Evolutionary conservation across 2,797 vertebrate genomes (phyloP).

Genomic region (Peromyscus melanophrys): DNA sequence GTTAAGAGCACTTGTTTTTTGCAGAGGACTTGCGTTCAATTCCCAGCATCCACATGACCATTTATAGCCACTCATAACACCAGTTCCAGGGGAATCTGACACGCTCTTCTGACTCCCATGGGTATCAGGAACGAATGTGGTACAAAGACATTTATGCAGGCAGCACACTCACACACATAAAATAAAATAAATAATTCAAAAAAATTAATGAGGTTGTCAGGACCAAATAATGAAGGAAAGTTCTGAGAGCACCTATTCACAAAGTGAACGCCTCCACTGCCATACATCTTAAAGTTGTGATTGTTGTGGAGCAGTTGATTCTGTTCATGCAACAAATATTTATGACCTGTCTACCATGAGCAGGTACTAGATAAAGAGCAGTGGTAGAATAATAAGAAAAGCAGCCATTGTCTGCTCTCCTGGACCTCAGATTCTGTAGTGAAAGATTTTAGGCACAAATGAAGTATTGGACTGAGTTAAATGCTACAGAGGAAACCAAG

Average conservation of each 20-base stretch:
- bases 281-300: neutral
- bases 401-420: neutral
- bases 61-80: neutral
- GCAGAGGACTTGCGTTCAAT: neutral
- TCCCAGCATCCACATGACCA: neutral
- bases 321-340: neutral
- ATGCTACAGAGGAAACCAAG: neutral
- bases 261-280: neutral
- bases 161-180: neutral
- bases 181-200: neutral
- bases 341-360: too few species aligned
- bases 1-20: neutral
- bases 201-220: neutral
- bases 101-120: neutral
- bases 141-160: neutral
- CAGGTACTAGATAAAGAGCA: neutral
- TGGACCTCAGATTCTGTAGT: neutral
- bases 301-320: neutral
- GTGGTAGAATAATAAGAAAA: neutral
- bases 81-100: neutral
- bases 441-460: neutral
- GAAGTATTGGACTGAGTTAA: neutral
- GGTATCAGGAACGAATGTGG: neutral
- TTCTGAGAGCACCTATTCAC: neutral
- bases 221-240: neutral